These are phyloP conservation scores for Vanacampus margaritifer DNA, from an alignment of 2,113 vertebrate species.

Conservation along the genomic window DNA sequence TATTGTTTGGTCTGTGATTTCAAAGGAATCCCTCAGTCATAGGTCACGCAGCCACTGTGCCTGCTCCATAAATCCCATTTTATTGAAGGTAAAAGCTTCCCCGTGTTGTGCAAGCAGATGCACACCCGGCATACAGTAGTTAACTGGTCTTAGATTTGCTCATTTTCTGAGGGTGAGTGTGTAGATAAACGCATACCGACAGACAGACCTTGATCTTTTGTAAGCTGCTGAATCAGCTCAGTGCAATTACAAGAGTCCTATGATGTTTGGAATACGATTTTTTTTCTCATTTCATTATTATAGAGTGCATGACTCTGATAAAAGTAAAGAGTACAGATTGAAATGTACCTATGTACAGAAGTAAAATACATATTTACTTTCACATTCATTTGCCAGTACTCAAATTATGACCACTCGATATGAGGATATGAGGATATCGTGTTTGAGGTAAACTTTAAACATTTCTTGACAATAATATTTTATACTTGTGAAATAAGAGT, in stretches of 20 bases:
- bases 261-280: conserved; percentile 40
- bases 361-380: too few species aligned
- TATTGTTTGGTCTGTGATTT: conserved; percentile 1
- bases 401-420: too few species aligned
- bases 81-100: neutral
- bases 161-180: too few species aligned
- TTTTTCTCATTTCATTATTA: conserved; percentile 3
- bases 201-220: conserved; percentile 28
- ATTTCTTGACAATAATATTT: too few species aligned
- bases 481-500: too few species aligned
- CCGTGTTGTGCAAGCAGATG: conserved; percentile 20
- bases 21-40: neutral
- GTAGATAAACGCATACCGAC: conserved; percentile 39
- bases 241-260: conserved; percentile 22
- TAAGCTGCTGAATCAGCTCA: conserved; percentile 46
- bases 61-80: neutral
- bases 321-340: too few species aligned
- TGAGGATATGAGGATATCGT: too few species aligned
- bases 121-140: conserved; percentile 10
- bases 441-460: too few species aligned
- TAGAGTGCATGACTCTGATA: too few species aligned
- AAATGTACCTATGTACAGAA: too few species aligned
- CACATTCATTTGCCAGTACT: too few species aligned
- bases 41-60: conserved; percentile 1
- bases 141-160: conserved; percentile 18